Base-by-base conservation (phyloP, 2,888 invertebrate species). In the Melieria crassipennis region DNA sequence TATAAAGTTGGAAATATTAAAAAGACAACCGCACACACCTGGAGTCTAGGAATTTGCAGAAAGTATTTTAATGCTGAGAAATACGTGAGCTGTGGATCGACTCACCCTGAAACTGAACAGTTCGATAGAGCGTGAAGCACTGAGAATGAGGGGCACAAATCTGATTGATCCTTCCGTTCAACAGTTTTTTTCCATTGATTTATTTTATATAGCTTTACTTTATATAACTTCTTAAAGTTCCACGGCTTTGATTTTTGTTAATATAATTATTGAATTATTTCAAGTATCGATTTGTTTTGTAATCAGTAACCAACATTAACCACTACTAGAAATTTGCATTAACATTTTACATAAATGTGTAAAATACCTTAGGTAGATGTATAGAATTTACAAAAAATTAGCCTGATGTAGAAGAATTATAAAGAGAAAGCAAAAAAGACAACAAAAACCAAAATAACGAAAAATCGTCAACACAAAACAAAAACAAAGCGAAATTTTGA, bases 281-380 rank as follows among this genome's bases (percentile, higher is more conserved):
- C 16, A 16, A 16, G 16, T 16, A 16, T 16, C 16, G 16, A 16
- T 16, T 16, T 16, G 16, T 16, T 16, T 16, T 16, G 16, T 16
- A 16, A 30, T 30, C 30, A 30, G 30, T 30, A 30, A 30, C 30
- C 30, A 30, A 67, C 52, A 58, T n/a, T 43, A 42, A 56, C 43
- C 67, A 67, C 61, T 45, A 50, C 45, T 50, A 30, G 57, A 60
- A 60, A 52, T 67, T 52, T 61, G 60, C 67, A 61, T 50, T 67
- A 67, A 67, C 67, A 67, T 67, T 67, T 67, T 60, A 65, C 56
- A 64, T 69, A 73, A 72, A 66, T 75, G 73, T 73, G 75, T 66
- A 72, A 75, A 75, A 64, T 50, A 64, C 46, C 10, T 67, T 71
- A 71, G 71, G 43, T 71, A 71, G 71, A 71, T 71, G 71, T 68